Percentiles rank a stretch among this genome's conserved stretches.
Evolutionary conservation across 2,888 invertebrate species (phyloP).

Genomic region (Resseliella maxima): DNA sequence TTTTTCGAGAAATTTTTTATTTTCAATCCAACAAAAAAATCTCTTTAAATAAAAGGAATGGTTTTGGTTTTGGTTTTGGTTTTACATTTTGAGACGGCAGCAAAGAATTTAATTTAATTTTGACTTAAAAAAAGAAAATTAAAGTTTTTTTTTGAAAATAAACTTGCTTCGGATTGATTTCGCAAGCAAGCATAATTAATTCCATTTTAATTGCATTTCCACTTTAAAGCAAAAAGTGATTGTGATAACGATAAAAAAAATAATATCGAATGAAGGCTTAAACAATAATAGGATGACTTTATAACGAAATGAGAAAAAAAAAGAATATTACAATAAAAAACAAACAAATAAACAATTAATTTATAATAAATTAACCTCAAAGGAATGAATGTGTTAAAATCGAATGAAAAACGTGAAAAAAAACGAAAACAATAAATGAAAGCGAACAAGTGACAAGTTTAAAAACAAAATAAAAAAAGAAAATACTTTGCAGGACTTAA

Average conservation of each 20-base stretch:
- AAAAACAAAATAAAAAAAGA: neutral
- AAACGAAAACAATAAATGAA: constrained; percentile 10
- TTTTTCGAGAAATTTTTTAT: neutral
- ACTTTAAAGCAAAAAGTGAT: neutral
- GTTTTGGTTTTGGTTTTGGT: too few species aligned
- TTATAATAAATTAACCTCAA: constrained; percentile 21
- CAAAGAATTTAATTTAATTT: too few species aligned
- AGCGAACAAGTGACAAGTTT: neutral
- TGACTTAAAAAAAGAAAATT: too few species aligned
- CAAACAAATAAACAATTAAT: neutral
- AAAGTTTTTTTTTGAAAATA: too few species aligned
- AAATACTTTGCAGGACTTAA: constrained; percentile 47
- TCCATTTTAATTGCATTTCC: constrained; percentile 9
- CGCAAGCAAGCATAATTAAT: neutral
- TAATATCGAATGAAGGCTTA: constrained; percentile 39
- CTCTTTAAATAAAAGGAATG: too few species aligned
- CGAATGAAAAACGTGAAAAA: neutral
- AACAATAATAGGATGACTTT: constrained; percentile 35
- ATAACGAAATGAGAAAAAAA: constrained; percentile 16
- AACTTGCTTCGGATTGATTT: too few species aligned
- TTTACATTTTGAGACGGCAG: too few species aligned
- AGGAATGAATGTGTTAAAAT: neutral
- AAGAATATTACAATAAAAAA: constrained; percentile 28
- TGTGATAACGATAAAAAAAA: constrained; percentile 33
- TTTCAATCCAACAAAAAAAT: neutral